These are phyloP conservation scores for Zygogramma bicolorata DNA, from an alignment of 2,888 invertebrate species.

Conservation along the genomic window DNA sequence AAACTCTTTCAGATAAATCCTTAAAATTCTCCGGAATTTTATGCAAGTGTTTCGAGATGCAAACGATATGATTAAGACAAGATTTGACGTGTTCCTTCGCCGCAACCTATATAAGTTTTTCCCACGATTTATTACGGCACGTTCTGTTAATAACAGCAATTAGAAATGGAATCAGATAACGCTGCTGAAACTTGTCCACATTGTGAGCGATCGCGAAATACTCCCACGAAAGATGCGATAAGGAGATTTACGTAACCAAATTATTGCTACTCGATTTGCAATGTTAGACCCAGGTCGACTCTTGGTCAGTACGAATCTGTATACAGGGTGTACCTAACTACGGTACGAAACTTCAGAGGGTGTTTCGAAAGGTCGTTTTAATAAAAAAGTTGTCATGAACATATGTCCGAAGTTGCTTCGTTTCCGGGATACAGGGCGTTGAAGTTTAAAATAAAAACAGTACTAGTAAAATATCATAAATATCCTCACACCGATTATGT, in stretches of 20 bases:
- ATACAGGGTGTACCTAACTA: background rate
- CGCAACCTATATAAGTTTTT: conserved; percentile 2
- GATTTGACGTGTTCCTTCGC: background rate
- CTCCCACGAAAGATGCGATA: background rate
- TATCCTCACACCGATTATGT: too few relatives aligned
- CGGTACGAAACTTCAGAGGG: background rate
- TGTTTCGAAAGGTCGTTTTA: background rate
- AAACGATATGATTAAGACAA: background rate
- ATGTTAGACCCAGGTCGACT: background rate
- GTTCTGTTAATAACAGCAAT: conserved; percentile 7
- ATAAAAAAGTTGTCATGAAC: background rate
- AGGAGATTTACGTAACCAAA: background rate
- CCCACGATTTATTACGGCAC: conserved; percentile 8
- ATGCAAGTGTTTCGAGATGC: background rate
- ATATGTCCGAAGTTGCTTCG: too few relatives aligned
- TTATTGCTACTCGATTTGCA: background rate
- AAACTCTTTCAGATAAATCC: background rate
- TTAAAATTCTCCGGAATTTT: background rate
- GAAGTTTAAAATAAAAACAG: too few relatives aligned
- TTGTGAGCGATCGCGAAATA: background rate
- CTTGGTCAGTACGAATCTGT: background rate
- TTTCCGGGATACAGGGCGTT: too few relatives aligned
- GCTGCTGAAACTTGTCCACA: conserved; percentile 11
- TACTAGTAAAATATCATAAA: too few relatives aligned
- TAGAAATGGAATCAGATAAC: conserved; percentile 12